These are phyloP conservation scores for Ctenopoma multispine DNA, from an alignment of 2,797 vertebrate species.

Conservation along the genomic window DNA sequence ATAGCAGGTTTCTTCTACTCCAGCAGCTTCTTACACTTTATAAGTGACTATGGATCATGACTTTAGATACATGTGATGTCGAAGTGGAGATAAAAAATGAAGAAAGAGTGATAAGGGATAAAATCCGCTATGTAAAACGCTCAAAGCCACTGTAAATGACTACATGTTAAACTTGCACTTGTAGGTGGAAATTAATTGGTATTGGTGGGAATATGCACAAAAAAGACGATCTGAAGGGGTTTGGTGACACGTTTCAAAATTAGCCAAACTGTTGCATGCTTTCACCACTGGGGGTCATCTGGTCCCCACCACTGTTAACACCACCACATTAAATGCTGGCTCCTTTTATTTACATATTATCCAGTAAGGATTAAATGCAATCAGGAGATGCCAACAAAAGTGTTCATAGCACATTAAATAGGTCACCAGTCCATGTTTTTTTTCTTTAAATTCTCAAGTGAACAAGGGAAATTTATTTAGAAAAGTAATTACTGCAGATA, in stretches of 20 bases:
- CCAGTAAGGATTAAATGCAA: neutral
- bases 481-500: too few species aligned
- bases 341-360: neutral
- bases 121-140: conserved; percentile 30
- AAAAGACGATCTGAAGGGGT: neutral
- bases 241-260: neutral
- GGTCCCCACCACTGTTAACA: conserved; percentile 6
- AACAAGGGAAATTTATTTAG: neutral
- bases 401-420: too few species aligned
- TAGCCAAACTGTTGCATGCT: conserved; percentile 4
- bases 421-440: neutral
- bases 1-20: neutral
- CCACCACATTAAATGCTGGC: conserved; percentile 4
- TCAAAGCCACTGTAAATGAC: conserved; percentile 2
- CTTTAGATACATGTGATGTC: neutral
- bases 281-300: conserved; percentile 61
- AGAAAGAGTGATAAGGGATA: conserved; percentile 4
- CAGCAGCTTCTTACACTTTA: neutral
- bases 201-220: neutral
- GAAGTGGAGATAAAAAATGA: neutral
- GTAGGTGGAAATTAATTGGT: neutral
- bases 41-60: neutral
- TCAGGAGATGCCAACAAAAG: neutral
- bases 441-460: neutral
- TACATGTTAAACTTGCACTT: conserved; percentile 18